Conservation (phyloP, 2,797 vertebrate species). For the Pseudochromis fuscus region DNA sequence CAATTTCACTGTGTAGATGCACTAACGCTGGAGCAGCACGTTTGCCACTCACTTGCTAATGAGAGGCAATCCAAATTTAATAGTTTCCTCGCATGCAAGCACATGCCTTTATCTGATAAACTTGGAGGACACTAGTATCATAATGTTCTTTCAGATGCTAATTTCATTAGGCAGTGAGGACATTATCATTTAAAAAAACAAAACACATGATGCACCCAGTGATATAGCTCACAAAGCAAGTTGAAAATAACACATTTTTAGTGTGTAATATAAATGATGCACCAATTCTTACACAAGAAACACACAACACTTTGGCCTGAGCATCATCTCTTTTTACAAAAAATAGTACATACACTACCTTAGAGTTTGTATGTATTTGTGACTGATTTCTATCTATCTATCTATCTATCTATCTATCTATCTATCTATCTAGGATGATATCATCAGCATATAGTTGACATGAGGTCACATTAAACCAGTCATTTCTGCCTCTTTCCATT, state of each 20-base stretch:
- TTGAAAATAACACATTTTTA: conserved; percentile 12
- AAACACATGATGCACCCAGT: conserved; percentile 5
- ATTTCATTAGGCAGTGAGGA: conserved; percentile 63
- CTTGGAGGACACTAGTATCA: conserved; percentile 56
- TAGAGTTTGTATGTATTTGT: not conserved
- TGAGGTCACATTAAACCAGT: too few relatives aligned
- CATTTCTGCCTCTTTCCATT: too few relatives aligned
- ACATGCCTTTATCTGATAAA: conserved; percentile 62
- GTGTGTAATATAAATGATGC: conserved; percentile 2
- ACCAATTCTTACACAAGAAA: conserved; percentile 3
- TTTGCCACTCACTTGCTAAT: conserved; percentile 60
- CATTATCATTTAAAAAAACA: conserved; percentile 49
- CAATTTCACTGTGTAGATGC: conserved; percentile 33
- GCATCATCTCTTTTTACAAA: not conserved
- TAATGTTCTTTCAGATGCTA: conserved; percentile 63
- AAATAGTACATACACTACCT: not conserved
- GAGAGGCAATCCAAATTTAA: conserved; percentile 60
- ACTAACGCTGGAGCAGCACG: conserved; percentile 35
- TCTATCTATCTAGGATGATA: too few relatives aligned
- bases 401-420: too few relatives aligned
- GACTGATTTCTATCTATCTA: too few relatives aligned
- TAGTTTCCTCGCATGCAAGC: conserved; percentile 54
- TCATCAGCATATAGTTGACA: too few relatives aligned
- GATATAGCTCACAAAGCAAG: conserved; percentile 10
- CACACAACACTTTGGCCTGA: not conserved